Conservation (phyloP, 2,888 invertebrate genomes). For the Hypercompe scribonia region DNA sequence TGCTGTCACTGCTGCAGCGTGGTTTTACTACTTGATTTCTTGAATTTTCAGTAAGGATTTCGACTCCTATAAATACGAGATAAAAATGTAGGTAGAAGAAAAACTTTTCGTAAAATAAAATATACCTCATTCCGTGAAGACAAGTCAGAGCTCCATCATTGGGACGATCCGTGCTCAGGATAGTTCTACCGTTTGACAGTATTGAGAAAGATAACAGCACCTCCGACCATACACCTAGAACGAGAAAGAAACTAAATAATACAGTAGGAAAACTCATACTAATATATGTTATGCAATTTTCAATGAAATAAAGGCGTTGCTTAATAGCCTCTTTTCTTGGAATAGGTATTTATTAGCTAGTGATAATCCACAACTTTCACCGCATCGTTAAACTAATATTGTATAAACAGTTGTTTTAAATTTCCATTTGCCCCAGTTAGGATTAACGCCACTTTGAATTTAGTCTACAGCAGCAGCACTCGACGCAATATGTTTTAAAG, state of each 20-base stretch:
- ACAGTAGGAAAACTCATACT: no score
- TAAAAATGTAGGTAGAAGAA: conserved; percentile 11
- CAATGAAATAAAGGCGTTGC: neutral
- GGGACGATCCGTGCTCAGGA: conserved; percentile 89
- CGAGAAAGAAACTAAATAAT: conserved; percentile 20
- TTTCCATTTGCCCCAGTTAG: neutral
- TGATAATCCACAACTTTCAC: neutral
- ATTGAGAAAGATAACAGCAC: conserved; percentile 92
- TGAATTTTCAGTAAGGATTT: conserved; percentile 27
- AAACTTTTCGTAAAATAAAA: conserved; percentile 37
- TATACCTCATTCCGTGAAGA: conserved; percentile 90
- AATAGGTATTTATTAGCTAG: neutral
- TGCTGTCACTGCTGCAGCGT: no score
- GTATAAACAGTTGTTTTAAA: neutral
- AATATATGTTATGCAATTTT: neutral
- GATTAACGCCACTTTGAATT: neutral
- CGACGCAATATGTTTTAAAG: neutral
- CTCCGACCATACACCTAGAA: conserved; percentile 86
- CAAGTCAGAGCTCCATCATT: conserved; percentile 90
- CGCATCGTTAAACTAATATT: neutral
- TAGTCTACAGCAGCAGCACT: neutral
- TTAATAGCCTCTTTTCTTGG: neutral
- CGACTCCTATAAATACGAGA: conserved; percentile 24
- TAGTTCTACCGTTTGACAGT: conserved; percentile 90
- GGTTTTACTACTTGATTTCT: conserved; percentile 1